Base-by-base conservation (phyloP, 2,797 vertebrate genomes). In the Meda fulgida region DNA sequence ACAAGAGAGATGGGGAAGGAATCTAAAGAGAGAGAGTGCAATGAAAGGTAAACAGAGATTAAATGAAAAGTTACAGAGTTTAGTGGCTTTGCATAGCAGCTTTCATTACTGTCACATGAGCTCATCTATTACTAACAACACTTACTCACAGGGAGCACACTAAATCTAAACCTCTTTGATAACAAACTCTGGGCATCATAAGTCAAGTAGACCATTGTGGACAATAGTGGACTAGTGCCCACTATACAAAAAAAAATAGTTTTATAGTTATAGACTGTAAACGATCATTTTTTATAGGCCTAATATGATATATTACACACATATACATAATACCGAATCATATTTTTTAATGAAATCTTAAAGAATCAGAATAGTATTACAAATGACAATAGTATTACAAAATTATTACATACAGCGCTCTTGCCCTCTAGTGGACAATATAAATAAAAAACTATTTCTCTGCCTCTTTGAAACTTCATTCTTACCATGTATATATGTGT, bases 341-440 rank as follows among this genome's bases (percentile, higher is more conserved):
- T 75, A 23, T 36, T 38, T 55, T 53, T 58, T n/a, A 5, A 21
- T n/a, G 34, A 38, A n/a, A 58, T 40, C 34, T 26, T 78, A 23
- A 40, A 78, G 4, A 1, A 11, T 40, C 53, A 78, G 34, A 26
- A 26, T 23, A 77, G 13, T 23, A 55, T 60, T 51, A 75, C 23
- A 19, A 48, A 48, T 48, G 4, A 48, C 46, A 48, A 16, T 16
- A 14, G 43, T 14, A 46, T 46, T 46, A 16, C 46, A 48, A 6
- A 18, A 18, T 0, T 48, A 48, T 60, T 51, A 66, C 16, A 19
- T 75, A 21, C 1, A 75, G 23, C 81, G 2, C 29, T 75, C 8
- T 21, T 51, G 81, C 31, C 81, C 71, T 83, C 81, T 83, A 36
- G 81, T 83, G 81, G 71, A 75, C 71, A 26, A 9, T 10, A 13